phyloP scores from a whole-genome alignment of 2,888 invertebrate genomes.

The Drosophila koepferae region DNA sequence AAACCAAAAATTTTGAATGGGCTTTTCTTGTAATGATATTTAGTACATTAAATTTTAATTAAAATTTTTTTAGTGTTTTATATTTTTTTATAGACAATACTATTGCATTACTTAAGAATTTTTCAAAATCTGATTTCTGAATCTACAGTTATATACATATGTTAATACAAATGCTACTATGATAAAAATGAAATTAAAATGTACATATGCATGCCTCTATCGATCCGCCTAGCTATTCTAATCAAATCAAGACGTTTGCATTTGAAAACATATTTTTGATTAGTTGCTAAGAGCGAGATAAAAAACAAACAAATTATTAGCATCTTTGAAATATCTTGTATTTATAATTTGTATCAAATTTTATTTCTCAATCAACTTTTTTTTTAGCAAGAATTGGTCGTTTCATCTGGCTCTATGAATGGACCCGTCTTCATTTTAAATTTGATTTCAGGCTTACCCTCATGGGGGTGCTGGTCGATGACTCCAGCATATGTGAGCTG shows the following conservation, averaged over 20 bases:
- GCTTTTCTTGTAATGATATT: background rate
- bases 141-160: background rate
- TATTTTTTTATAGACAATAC: background rate
- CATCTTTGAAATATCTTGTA: background rate
- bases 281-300: background rate
- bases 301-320: background rate
- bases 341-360: background rate
- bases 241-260: background rate
- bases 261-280: too few relatives aligned
- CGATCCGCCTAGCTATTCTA: background rate
- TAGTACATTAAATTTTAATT: conserved; percentile 2
- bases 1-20: conserved; percentile 10
- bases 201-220: background rate
- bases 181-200: background rate
- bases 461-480: background rate
- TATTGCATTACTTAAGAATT: conserved; percentile 1
- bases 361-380: background rate
- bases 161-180: conserved; percentile 16
- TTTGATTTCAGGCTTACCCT: too few relatives aligned
- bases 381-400: background rate
- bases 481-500: background rate
- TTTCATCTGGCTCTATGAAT: background rate
- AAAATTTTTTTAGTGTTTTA: conserved; percentile 13
- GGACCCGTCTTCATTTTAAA: background rate
- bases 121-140: conserved; percentile 1